Conservation (phyloP, 2,113 vertebrate species). For the Ciconia boyciana region DNA sequence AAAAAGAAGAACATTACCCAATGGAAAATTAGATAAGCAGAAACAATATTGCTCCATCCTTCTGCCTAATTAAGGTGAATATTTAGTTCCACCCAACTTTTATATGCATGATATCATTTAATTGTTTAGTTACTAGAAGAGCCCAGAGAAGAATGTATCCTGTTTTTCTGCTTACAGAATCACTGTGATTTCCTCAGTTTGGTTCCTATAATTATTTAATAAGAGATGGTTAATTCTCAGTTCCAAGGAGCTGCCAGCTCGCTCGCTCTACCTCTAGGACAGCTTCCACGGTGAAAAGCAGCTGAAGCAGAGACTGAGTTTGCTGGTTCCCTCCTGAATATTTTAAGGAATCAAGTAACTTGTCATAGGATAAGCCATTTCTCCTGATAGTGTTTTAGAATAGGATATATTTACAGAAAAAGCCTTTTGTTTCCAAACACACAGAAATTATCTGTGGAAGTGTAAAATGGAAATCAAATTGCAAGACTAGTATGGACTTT, state of each 20-base stretch:
- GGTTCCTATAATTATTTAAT: background rate
- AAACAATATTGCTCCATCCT: slow-evolving; percentile 16
- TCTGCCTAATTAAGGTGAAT: slow-evolving; percentile 26
- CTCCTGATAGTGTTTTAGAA: background rate
- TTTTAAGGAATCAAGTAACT: background rate
- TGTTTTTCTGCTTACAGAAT: background rate
- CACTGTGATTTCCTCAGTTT: background rate
- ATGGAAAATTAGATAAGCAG: slow-evolving; percentile 4
- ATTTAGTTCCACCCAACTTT: background rate
- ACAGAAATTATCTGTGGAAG: background rate
- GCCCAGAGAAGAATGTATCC: background rate
- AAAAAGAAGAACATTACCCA: background rate
- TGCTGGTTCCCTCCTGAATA: background rate
- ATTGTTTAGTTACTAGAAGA: slow-evolving; percentile 6
- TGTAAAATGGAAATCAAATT: background rate
- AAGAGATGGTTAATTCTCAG: background rate
- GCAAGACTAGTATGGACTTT: background rate
- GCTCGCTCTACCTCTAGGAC: background rate
- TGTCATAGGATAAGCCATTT: background rate
- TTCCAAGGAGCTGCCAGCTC: background rate
- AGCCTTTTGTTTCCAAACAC: background rate
- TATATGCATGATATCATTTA: background rate
- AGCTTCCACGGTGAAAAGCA: background rate
- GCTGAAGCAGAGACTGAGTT: background rate
- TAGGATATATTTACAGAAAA: background rate